A percentile compares a stretch with the other conserved stretches of the same genome.
Conservation (phyloP, 1,140 invertebrate genomes). For the Ruditapes philippinarum region DNA sequence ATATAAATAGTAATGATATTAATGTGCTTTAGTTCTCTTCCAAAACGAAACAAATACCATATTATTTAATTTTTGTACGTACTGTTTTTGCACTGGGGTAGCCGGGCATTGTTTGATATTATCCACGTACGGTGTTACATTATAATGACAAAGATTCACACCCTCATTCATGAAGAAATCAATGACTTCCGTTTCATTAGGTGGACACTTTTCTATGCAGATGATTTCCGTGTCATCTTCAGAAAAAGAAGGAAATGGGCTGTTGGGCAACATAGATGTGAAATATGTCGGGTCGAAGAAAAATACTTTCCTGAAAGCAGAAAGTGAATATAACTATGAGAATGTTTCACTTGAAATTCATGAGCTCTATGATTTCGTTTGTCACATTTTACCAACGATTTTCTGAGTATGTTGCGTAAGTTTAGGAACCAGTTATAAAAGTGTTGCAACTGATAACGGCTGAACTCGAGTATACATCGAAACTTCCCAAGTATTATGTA, state of each 20-base stretch:
- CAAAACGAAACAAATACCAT: no score
- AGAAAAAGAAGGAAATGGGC: neutral
- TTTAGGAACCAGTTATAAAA: no score
- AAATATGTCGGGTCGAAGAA: conserved; percentile 73
- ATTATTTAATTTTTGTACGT: no score
- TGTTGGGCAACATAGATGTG: conserved; percentile 52
- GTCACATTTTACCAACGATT: no score
- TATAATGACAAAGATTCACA: conserved; percentile 75
- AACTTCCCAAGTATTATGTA: no score
- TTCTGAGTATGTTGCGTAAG: no score
- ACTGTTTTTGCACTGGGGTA: conserved; percentile 69
- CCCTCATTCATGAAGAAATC: conserved; percentile 48
- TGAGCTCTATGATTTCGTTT: no score
- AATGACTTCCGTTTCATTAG: conserved; percentile 19
- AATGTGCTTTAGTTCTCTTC: no score
- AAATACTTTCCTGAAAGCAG: conserved; percentile 71
- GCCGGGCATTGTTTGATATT: conserved; percentile 67
- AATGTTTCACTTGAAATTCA: no score
- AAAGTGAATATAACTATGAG: neutral
- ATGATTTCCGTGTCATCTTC: conserved; percentile 61
- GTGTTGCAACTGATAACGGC: no score
- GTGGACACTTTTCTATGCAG: conserved; percentile 76
- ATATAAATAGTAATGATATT: no score
- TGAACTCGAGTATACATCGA: no score
- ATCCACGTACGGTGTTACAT: conserved; percentile 62